Base-by-base conservation (phyloP, 2,888 invertebrate genomes). In the Oligia fasciuncula region DNA sequence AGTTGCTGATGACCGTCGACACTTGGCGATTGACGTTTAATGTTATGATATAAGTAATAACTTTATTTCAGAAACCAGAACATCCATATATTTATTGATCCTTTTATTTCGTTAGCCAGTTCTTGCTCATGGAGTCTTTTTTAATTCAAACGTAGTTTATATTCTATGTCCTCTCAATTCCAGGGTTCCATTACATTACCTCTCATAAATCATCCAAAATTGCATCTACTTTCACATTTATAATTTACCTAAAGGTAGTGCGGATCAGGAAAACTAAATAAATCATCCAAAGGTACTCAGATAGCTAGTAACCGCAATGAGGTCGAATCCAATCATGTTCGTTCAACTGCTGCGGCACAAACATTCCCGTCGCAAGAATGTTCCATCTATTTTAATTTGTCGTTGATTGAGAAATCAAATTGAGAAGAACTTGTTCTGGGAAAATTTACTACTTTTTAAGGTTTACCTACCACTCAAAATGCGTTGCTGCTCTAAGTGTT, bases 271-370 rank as follows among this genome's bases (percentile, higher is more conserved):
- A 65, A 71, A 69, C 71, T 66, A 80, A 81, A 70, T 85, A 74
- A 67, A 71, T 78, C 49, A 78, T 72, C 83, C 19, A 65, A 78
- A 67, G 40, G 35, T 77, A 67, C 65, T 76, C 73, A 80, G 72
- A 51, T 60, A 77, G 66, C 60, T 67, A 29, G 66, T 29, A 23
- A 87, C 80, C 78, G 81, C 81, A 79, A 29, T 65, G 85, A 87
- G 74, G 87, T 85, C 35, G 71, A 67, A 72, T 72, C 46, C 65
- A 66, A 84, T 74, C 62, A 63, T 40, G 60, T 73, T 71, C 62
- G 51, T 19, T 62, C 29, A 68, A 71, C 62, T 71, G 72, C 17
- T 73, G 69, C n/a, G 71, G 54, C 46, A 23, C n/a, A 62, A 80
- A 80, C 80, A 77, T 84, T 73, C 43, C 60, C 49, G 0, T 49